Percentiles rank a stretch among this genome's conserved stretches.
Conservation (phyloP, 2,888 invertebrate species). For the Lasioglossum calceatum region DNA sequence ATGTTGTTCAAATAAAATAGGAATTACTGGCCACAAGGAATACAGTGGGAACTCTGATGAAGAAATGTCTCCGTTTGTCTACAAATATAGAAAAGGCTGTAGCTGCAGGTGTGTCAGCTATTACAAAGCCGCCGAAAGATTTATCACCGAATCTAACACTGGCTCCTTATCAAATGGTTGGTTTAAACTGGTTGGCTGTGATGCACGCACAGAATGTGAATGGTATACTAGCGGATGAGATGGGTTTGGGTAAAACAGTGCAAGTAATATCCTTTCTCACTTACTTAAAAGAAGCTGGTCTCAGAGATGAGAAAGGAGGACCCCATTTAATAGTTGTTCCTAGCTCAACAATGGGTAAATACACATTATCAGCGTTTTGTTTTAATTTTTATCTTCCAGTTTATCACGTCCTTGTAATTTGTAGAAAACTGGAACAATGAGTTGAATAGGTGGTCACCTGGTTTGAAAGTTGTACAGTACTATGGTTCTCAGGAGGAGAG, state of each 20-base stretch:
- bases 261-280: slow-evolving; percentile 97
- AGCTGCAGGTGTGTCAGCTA: slow-evolving; percentile 89
- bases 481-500: slow-evolving; percentile 95
- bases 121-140: slow-evolving; percentile 90
- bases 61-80: slow-evolving; percentile 93
- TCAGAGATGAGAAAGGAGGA: slow-evolving; percentile 86
- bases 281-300: slow-evolving; percentile 92
- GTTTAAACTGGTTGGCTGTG: slow-evolving; percentile 96
- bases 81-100: slow-evolving; percentile 92
- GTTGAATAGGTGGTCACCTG: slow-evolving; percentile 91
- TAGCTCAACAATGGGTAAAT: slow-evolving; percentile 94
- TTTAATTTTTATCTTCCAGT: background rate
- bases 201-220: slow-evolving; percentile 95
- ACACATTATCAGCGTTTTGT: background rate
- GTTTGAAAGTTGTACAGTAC: slow-evolving; percentile 92
- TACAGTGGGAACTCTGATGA: slow-evolving; percentile 92
- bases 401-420: background rate
- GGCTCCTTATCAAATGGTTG: slow-evolving; percentile 94
- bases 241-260: slow-evolving; percentile 97
- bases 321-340: slow-evolving; percentile 98
- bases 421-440: slow-evolving; percentile 94
- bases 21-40: slow-evolving; percentile 89
- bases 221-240: slow-evolving; percentile 98
- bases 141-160: slow-evolving; percentile 89
- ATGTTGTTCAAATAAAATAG: slow-evolving; percentile 59